Evolutionary conservation across 2,888 invertebrate species (phyloP).

Genomic region (Trissolcus brochymenae): DNA sequence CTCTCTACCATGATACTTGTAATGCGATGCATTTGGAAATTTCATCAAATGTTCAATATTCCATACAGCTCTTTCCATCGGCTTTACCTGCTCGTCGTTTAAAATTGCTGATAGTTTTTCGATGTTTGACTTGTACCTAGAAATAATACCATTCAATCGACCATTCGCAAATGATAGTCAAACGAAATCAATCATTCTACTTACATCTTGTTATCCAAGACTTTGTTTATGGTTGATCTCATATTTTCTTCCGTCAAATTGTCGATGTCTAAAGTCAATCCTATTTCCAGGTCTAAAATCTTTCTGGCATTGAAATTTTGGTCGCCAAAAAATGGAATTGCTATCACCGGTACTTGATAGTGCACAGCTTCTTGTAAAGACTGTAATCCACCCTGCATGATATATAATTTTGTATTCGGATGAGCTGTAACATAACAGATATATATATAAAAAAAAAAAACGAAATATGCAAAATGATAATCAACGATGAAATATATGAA

Average conservation of each 20-base stretch:
- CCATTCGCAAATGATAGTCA: not conserved
- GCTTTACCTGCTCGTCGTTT: slow-evolving; percentile 67
- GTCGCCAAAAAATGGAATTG: slow-evolving; percentile 72
- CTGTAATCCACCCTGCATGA: slow-evolving; percentile 73
- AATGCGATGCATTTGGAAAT: slow-evolving; percentile 67
- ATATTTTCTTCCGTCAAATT: slow-evolving; percentile 65
- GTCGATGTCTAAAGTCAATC: slow-evolving; percentile 67
- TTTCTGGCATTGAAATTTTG: slow-evolving; percentile 71
- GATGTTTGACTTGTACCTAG: slow-evolving; percentile 65
- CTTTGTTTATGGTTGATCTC: slow-evolving; percentile 60
- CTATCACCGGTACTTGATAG: slow-evolving; percentile 68
- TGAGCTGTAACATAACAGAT: no score
- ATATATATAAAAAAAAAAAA: no score
- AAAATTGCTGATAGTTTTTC: slow-evolving; percentile 63
- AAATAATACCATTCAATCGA: slow-evolving; percentile 14
- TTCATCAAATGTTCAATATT: slow-evolving; percentile 70
- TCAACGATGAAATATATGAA: no score
- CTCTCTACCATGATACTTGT: slow-evolving; percentile 67
- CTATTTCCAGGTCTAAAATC: slow-evolving; percentile 69
- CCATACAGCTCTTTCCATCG: slow-evolving; percentile 70
- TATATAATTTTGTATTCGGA: slow-evolving; percentile 66
- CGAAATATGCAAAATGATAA: no score
- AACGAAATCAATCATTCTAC: slow-evolving; percentile 22
- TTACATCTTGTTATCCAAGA: slow-evolving; percentile 66
- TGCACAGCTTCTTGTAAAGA: slow-evolving; percentile 73